A percentile compares a stretch with the other conserved stretches of the same genome.
Conservation (phyloP, 92 coral and sea anemone species). For the Plumapathes pennacea region DNA sequence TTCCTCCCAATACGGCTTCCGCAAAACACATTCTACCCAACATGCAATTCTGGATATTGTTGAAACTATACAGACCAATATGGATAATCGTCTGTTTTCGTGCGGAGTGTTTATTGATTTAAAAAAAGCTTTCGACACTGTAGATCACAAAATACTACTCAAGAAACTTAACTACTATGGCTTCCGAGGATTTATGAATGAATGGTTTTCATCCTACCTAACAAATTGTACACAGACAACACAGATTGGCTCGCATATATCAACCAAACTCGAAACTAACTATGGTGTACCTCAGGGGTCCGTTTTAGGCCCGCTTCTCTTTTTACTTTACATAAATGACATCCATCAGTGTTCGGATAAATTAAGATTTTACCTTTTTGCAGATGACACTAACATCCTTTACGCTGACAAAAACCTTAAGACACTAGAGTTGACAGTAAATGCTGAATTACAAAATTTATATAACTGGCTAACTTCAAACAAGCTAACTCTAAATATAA, state of each 20-base stretch:
- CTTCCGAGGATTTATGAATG: constrained; percentile 5
- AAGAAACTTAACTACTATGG: constrained; percentile 14
- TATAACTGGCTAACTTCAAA: constrained; percentile 36
- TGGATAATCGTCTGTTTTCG: constrained; percentile 14
- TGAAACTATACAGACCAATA: constrained; percentile 6
- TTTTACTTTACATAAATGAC: constrained; percentile 27
- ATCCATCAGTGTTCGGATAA: constrained; percentile 17
- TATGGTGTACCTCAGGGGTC: constrained; percentile 39
- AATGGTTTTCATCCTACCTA: constrained; percentile 14
- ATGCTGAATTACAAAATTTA: constrained; percentile 32
- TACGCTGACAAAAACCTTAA: constrained; percentile 46
- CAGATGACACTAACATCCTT: constrained; percentile 41
- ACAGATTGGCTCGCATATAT: constrained; percentile 13
- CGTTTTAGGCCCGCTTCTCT: constrained; percentile 19
- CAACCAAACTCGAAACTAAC: constrained; percentile 1
- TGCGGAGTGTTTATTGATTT: constrained; percentile 26
- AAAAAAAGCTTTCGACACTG: constrained; percentile 30
- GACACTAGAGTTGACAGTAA: constrained; percentile 34
- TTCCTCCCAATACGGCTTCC: constrained; percentile 18
- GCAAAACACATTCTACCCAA: constrained; percentile 9
- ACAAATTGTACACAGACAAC: constrained; percentile 16
- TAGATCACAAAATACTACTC: constrained; percentile 11
- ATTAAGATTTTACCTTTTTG: constrained; percentile 38
- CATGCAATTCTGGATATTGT: constrained; percentile 16
- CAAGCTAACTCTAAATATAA: constrained; percentile 30